These are phyloP conservation scores for Theonella swinhoei DNA, from an alignment of 37 sponge, comb jelly and placozoan genomes.

Conservation along the genomic window DNA sequence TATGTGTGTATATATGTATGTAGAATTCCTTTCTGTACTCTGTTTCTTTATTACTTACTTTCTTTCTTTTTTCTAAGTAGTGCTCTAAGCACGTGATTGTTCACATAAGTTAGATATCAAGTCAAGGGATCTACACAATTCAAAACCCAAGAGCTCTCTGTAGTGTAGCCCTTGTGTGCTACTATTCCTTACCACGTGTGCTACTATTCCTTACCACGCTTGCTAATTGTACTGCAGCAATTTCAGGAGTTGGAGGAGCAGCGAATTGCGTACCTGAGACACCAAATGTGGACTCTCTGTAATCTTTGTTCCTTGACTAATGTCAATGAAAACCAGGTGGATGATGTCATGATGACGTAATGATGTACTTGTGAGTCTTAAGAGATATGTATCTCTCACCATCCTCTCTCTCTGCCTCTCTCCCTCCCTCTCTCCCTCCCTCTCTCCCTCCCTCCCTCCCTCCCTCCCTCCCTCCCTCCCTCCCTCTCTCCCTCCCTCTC, in stretches of 20 bases:
- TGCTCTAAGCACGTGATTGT: no score
- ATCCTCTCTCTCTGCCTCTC: neutral
- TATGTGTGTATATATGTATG: neutral
- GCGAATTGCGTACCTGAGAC: slow-evolving; percentile 79
- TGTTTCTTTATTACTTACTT: no score
- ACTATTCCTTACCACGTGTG: neutral
- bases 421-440: neutral
- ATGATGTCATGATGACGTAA: no score
- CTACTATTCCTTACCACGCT: no score
- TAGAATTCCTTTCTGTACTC: no score
- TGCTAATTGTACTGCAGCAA: no score
- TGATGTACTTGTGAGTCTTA: no score
- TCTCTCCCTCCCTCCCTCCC: neutral
- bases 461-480: no score
- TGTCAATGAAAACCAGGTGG: slow-evolving; percentile 77
- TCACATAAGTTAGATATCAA: neutral
- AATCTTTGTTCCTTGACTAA: slow-evolving; percentile 71
- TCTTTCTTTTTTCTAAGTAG: no score
- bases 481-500: neutral
- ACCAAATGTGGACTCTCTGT: slow-evolving; percentile 77
- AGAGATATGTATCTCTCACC: slow-evolving; percentile 5
- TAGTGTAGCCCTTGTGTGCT: no score
- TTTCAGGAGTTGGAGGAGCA: slow-evolving; percentile 90
- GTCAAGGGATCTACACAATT: no score
- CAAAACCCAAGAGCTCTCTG: no score